Evolutionary conservation across 2,113 vertebrate genomes (phyloP), one percentile per base, ranked within the genome.

Genomic region (Bettongia penicillata): DNA sequence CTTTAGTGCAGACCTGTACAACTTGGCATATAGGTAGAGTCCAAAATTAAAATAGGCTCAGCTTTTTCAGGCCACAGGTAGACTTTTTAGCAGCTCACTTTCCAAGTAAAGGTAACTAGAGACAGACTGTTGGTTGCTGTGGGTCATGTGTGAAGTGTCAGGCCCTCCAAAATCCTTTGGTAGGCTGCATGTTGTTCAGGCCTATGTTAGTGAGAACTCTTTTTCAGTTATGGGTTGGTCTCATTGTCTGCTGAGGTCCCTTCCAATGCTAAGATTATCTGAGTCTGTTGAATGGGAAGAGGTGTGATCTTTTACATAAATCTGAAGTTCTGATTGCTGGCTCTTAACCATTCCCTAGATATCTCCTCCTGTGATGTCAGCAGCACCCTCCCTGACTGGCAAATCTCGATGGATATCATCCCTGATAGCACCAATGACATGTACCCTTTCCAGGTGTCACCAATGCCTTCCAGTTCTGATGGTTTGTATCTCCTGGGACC

Each of bases 371-470:
- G 98, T 6, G 97, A 97, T 2, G 97, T 98, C 94, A 98, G 93
- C 0, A 96, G 96, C 96, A 97, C 98, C 37, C 96, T 98, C 52
- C 23, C 90, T 0, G 97, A 98, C 2, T 99, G 99, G 99, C 95
- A 94, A 90, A 90, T 96, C 0, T 26, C 95, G 0, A 91, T 98
- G 97, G 98, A 98, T 2, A 95, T 98, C 7, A 47, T 98, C 91
- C 98, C 99, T 1, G 99, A 99, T 96, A 99, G 99, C 96, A 99
- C 99, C 97, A 99, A 98, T 0, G 98, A 99, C 93, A 90, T 98
- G 89, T 99, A 99, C 97, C 97, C 92, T 55, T 98, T 99, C 91
- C 99, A 99, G 93, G 99, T 99, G 96, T 99, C 99, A 0, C 99
- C 99, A 0, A 95, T 98, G 97, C 94, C 98, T 49, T 99, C 99